These are phyloP conservation scores for Eueremaeus valkanovi DNA, from an alignment of 2,888 invertebrate species.

Conservation along the genomic window DNA sequence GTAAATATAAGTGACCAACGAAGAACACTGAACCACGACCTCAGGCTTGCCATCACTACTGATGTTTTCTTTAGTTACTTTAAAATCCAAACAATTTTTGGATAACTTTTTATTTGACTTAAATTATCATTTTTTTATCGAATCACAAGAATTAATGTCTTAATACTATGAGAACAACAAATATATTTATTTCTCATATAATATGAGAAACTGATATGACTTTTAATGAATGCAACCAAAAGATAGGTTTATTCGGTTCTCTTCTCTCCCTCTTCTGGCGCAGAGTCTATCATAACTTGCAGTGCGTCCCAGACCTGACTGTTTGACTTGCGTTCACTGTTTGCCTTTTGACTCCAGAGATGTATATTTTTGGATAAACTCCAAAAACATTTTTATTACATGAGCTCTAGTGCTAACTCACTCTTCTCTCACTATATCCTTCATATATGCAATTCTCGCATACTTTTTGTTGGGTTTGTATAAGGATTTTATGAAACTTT, in stretches of 20 bases:
- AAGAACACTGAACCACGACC: slow-evolving; percentile 37
- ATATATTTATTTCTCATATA: background rate
- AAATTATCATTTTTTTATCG: background rate
- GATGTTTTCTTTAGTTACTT: no score
- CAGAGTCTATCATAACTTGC: no score
- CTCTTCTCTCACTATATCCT: background rate
- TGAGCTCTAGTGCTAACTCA: background rate
- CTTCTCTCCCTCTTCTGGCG: background rate
- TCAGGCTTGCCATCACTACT: slow-evolving; percentile 34
- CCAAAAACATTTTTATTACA: background rate
- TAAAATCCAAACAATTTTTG: no score
- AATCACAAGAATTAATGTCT: background rate
- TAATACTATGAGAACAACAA: no score
- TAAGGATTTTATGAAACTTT: background rate
- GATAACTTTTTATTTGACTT: no score
- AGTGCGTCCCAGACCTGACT: background rate
- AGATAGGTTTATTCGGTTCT: background rate
- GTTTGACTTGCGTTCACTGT: background rate
- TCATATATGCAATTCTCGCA: background rate
- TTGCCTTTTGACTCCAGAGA: background rate
- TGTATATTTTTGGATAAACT: background rate
- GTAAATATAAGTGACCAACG: slow-evolving; percentile 39
- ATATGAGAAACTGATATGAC: background rate
- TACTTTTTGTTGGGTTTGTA: background rate
- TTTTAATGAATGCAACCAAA: background rate